Percentiles rank a stretch among this genome's conserved stretches.
These are phyloP conservation scores for Oikopleura dioica DNA, from an alignment of 23 tunicate genomes.

Conservation along the genomic window DNA sequence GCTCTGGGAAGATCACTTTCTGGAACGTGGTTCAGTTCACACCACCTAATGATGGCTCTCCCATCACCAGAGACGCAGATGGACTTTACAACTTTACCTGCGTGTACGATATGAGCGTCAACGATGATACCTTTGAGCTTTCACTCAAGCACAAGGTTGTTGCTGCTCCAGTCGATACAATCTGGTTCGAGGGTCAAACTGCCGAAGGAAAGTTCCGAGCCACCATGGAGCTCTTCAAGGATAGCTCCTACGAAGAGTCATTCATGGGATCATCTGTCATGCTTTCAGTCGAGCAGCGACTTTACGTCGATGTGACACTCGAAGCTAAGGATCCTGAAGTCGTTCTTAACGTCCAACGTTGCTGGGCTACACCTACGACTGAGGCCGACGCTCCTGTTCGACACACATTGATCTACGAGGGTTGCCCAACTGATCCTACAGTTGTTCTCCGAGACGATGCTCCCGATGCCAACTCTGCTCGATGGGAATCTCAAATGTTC, in stretches of 20 bases:
- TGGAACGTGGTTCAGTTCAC: neutral
- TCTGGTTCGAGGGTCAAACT: constrained; percentile 1
- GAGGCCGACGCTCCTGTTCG: neutral
- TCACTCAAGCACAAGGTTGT: neutral
- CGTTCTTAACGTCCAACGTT: neutral
- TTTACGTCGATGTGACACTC: constrained; percentile 8
- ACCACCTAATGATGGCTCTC: neutral
- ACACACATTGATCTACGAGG: neutral
- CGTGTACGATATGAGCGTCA: neutral
- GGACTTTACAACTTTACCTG: neutral
- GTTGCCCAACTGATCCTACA: neutral
- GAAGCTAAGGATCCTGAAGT: constrained; percentile 6
- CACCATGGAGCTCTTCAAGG: neutral
- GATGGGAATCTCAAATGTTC: constrained; percentile 8
- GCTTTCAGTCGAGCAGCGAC: neutral
- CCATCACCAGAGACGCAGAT: neutral
- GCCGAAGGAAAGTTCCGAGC: neutral
- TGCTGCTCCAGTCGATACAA: neutral
- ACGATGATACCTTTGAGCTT: neutral
- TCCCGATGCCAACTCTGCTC: neutral
- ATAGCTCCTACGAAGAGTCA: neutral
- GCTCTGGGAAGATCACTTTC: neutral
- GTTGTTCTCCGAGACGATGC: neutral
- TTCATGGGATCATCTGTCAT: neutral
- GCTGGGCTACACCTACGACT: constrained; percentile 3